Evolutionary conservation across 92 coral and sea anemone species (phyloP), one percentile per base, ranked within the genome.

Genomic region (Zoanthus solanderi): DNA sequence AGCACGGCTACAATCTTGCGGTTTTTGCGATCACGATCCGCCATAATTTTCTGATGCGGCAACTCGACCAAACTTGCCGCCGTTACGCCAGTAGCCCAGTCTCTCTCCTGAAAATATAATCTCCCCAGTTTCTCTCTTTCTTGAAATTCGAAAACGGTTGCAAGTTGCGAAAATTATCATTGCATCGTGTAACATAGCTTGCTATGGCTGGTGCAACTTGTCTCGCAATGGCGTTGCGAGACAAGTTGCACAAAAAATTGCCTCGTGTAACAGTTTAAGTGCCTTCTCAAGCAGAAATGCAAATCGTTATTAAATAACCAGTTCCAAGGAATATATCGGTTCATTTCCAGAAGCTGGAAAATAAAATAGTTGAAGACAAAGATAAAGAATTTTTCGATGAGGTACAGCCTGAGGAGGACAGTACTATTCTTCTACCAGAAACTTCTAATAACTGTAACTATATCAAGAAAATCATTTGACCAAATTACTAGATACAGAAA

Each of bases 171-270:
- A 9, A 72, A 63, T 15, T 15, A 63, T 63, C 66, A 48, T 37
- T 37, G 53, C 53, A 74, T 30, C 78, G 78, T 74, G 57, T 74
- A 72, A 72, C 53, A 72, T 46, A 18, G 34, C 76, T 17, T 72
- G 76, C 76, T 37, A 46, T 46, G 16, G 76, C 76, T 72, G 48
- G 9, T 37, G 76, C 53, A 72, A 17, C 52, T 30, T 37, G 76
- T 72, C 53, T 37, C 42, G 23, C 45, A 72, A 37, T 18, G 68
- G 68, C 68, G 68, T 61, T 61, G 68, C 68, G 68, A 61, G 68
- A 61, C 53, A 18, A 18, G 74, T 29, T 69, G 74, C 74, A 69
- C 74, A 34, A 29, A 69, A 69, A 69, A 69, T 69, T 10, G 68
- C 76, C 31, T 8, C 76, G 76, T 71, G 76, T 71, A 71, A 71